These are phyloP conservation scores for Drosophila pseudotalamancana DNA, from an alignment of 2,888 invertebrate species.

Conservation along the genomic window DNA sequence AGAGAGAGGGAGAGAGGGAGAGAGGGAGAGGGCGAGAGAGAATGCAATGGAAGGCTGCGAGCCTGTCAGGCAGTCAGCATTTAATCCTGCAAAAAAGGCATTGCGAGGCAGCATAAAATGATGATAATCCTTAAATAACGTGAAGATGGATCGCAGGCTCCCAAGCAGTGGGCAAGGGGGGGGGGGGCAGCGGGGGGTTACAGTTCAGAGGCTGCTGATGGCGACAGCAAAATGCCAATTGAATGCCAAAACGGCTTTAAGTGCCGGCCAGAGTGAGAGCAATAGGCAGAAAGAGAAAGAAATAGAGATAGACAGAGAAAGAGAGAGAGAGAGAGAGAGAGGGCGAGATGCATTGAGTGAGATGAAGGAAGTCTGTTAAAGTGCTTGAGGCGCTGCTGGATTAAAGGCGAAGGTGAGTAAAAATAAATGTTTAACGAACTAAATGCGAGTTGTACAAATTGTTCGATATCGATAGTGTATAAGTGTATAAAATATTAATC, in stretches of 20 bases:
- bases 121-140: constrained; percentile 78
- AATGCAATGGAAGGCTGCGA: neutral
- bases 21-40: neutral
- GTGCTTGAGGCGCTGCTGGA: constrained; percentile 45
- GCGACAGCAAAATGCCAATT: constrained; percentile 73
- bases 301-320: neutral
- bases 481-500: constrained; percentile 8
- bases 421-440: constrained; percentile 49
- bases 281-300: constrained; percentile 1
- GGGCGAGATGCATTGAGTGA: constrained; percentile 3
- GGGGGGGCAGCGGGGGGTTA: neutral
- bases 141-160: constrained; percentile 21
- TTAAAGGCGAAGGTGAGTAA: constrained; percentile 27
- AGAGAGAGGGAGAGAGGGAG: neutral
- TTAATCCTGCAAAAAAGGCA: constrained; percentile 76
- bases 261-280: constrained; percentile 20
- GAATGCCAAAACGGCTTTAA: constrained; percentile 74
- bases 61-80: constrained; percentile 47
- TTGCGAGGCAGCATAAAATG: constrained; percentile 71
- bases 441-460: constrained; percentile 5
- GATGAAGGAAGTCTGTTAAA: too few relatives aligned
- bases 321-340: constrained; percentile 8
- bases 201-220: constrained; percentile 39
- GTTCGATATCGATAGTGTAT: constrained; percentile 1
- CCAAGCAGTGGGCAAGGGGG: neutral